Base-by-base conservation (phyloP, 1,140 invertebrate genomes). In the Vollenhovia emeryi region DNA sequence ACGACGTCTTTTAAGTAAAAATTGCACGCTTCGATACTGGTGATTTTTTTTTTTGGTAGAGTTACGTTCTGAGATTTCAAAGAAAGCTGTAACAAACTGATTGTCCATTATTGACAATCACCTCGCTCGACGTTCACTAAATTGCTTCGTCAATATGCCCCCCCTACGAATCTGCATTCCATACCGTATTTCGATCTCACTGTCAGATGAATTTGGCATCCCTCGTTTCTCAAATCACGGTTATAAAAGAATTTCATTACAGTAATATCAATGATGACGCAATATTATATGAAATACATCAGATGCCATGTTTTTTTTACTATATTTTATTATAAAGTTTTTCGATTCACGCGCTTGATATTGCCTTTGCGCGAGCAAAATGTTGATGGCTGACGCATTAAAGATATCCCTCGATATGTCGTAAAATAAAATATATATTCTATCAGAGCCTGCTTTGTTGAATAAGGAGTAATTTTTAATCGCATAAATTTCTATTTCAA, bases 121-220 rank as follows among this genome's bases (percentile, higher is more conserved):
- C 8, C 1, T 57, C 78, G 18, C 5, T 45, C 24, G 36, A 57
- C 50, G 24, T 82, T 82, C 33, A 15, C 24, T 57, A 82, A 71
- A 69, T 82, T 82, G 36, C 2, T 57, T 71, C 24, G 78, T 57
- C 21, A 69, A 57, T 71, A n/a, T n/a, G n/a, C 5, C 13, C 33
- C 27, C 0, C 21, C 11, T 15, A 30, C 13, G n/a, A 79, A 66
- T 66, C 13, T 52, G 1, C 33, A 50, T 62, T 48, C 11, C 18
- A 9, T 36, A 60, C 5, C 27, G 15, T 36, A 45, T 5, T 62
- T 64, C 30, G 1, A 21, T n/a, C 21, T 52, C 15, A 40, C 36
- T 66, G 21, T 79, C 15, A 36, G 13, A 33, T 78, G 7, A 50
- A 33, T 66, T 78, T 0, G 30, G 27, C 55, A 30, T 27, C 5